Base-by-base conservation (phyloP, 2,888 invertebrate genomes). In the Agonopterix arenella region DNA sequence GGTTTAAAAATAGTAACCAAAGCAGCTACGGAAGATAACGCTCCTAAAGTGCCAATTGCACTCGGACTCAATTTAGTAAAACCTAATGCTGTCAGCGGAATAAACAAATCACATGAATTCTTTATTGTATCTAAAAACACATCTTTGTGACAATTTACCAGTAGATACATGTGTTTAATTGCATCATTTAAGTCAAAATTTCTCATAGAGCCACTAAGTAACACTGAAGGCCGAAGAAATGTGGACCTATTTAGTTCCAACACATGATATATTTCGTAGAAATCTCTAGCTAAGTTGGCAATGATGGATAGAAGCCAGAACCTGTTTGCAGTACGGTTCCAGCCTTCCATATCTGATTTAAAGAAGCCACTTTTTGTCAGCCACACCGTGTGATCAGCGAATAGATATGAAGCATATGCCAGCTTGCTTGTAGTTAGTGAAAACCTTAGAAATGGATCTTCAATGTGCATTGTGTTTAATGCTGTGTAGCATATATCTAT, bases 301-400 rank as follows among this genome's bases (percentile, higher is more conserved):
- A 94, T 86, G 11, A 97, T 93, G 1, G 95, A 94, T 55, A 95
- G 89, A 1, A 97, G 78, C 97, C 97, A 98, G 72, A 96, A 97
- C 72, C 92, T 94, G 65, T 95, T 94, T 2, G 94, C 92, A 8
- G 91, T 85, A 45, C 85, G 88, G 48, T 91, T 92, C 96, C 96
- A 97, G 70, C 93, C 94, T 45, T 93, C 92, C 0, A 93, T 90
- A 70, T 97, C 91, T 1, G 95, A 90, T 59, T 86, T 88, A 4
- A 93, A 72, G 51, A 92, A 84, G 16, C 96, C 96, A 42, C 93
- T 92, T 62, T 93, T 91, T 3, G 95, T 93, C 2, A 97, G 81
- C 96, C 97, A 97, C 37, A 97, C 91, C 37, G 97, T 90, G 70
- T 98, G 97, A 75, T 98, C 98, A 10, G 95, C 93, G 45, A 97